Percentiles rank a stretch among this genome's conserved stretches.
Conservation (phyloP, 2,113 vertebrate genomes). For the Mungos mungo region DNA sequence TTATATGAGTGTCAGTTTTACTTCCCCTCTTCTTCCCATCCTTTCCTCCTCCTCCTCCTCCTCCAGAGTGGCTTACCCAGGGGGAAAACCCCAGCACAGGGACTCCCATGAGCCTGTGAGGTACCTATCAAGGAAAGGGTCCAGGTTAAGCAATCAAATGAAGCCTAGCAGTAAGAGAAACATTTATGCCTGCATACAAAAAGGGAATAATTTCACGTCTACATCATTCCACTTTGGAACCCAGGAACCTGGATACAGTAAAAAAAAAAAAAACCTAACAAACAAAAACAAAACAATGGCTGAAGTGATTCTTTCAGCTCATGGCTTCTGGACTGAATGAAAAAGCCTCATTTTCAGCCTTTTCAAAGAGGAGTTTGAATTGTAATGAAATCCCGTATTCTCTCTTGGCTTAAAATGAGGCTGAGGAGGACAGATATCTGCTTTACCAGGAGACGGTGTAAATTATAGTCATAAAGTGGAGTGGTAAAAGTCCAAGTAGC, state of each 20-base stretch:
- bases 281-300: not conserved
- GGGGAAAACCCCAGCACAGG: not conserved
- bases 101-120: not conserved
- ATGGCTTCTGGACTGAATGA: not conserved
- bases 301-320: not conserved
- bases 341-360: conserved; percentile 24
- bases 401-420: conserved; percentile 32
- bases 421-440: not conserved
- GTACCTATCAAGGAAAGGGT: not conserved
- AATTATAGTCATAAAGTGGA: conserved; percentile 45
- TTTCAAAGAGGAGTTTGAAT: conserved; percentile 19
- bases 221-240: conserved; percentile 11
- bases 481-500: conserved; percentile 60
- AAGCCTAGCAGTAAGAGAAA: conserved; percentile 9
- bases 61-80: not conserved
- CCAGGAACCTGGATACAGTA: not conserved
- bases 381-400: conserved; percentile 36
- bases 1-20: not conserved
- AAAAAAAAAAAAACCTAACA: not conserved
- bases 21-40: not conserved
- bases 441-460: conserved; percentile 42
- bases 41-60: not conserved
- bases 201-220: not conserved
- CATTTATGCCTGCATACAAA: not conserved
- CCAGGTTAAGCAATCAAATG: not conserved